phyloP scores from a whole-genome alignment of 1,140 invertebrate genomes.

The Gryllus bimaculatus region DNA sequence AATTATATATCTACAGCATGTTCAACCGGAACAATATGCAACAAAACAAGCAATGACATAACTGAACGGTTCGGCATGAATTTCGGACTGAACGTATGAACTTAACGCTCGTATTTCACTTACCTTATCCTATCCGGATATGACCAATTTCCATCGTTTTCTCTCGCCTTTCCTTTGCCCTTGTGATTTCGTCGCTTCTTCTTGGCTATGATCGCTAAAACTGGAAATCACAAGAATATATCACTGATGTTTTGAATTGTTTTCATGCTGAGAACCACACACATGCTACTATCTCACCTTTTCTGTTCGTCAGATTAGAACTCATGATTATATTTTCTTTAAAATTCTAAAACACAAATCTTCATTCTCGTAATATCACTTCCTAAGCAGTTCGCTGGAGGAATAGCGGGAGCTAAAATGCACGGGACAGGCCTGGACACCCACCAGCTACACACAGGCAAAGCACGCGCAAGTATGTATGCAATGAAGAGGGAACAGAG shows the following conservation, averaged over 20 bases:
- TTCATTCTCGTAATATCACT: no score
- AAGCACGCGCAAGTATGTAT: no score
- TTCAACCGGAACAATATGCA: not conserved
- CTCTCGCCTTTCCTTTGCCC: conserved; percentile 13
- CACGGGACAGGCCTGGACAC: no score
- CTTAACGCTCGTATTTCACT: not conserved
- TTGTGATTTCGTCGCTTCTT: conserved; percentile 21
- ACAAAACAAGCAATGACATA: not conserved
- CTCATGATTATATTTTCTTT: not conserved
- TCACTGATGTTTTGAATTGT: not conserved
- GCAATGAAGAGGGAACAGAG: no score
- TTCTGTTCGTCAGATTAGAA: not conserved
- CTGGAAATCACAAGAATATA: conserved; percentile 13
- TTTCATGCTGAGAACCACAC: not conserved
- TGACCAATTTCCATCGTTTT: conserved; percentile 2
- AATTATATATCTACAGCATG: not conserved
- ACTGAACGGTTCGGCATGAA: no score
- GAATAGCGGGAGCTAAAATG: no score
- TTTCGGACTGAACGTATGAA: no score
- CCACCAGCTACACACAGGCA: no score
- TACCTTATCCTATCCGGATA: conserved; percentile 20
- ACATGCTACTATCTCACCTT: not conserved
- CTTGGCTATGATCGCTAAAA: conserved; percentile 21
- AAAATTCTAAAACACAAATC: no score
- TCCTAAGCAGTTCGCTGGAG: no score